These are phyloP conservation scores for Phaedon cochleariae DNA, from an alignment of 2,888 invertebrate species.

Conservation along the genomic window DNA sequence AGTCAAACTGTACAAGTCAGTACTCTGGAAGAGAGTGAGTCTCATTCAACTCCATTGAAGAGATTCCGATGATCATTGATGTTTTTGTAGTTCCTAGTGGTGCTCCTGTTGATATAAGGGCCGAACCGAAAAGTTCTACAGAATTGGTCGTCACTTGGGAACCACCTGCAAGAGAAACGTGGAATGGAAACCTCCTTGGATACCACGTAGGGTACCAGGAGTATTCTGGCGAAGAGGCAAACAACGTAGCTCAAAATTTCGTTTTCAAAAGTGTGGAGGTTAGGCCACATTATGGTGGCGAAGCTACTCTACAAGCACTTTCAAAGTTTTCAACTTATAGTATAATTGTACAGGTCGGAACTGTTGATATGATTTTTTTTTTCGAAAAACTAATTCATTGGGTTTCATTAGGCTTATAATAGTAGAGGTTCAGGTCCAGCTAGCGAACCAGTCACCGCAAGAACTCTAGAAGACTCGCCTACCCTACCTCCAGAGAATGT, in stretches of 20 bases:
- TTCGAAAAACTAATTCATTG: not conserved
- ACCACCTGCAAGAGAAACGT: slow-evolving; percentile 83
- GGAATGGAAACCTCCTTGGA: slow-evolving; percentile 88
- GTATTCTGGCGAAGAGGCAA: slow-evolving; percentile 59
- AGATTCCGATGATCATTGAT: too few species aligned
- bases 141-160: slow-evolving; percentile 88
- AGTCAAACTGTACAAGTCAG: slow-evolving; percentile 87
- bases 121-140: slow-evolving; percentile 85
- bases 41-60: not conserved
- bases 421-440: slow-evolving; percentile 87
- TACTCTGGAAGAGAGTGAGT: slow-evolving; percentile 79
- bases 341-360: slow-evolving; percentile 77
- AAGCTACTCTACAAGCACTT: slow-evolving; percentile 74
- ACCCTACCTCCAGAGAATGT: slow-evolving; percentile 85
- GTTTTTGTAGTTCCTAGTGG: slow-evolving; percentile 76
- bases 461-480: slow-evolving; percentile 88
- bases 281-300: slow-evolving; percentile 75
- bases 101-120: slow-evolving; percentile 81
- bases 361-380: not conserved
- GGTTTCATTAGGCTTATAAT: slow-evolving; percentile 79
- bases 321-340: slow-evolving; percentile 83
- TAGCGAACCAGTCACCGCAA: slow-evolving; percentile 79
- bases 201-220: slow-evolving; percentile 88
- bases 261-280: slow-evolving; percentile 81
- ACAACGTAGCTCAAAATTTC: slow-evolving; percentile 64